Base-by-base conservation (phyloP, 2,888 invertebrate genomes). In the Drosophila algonquin region DNA sequence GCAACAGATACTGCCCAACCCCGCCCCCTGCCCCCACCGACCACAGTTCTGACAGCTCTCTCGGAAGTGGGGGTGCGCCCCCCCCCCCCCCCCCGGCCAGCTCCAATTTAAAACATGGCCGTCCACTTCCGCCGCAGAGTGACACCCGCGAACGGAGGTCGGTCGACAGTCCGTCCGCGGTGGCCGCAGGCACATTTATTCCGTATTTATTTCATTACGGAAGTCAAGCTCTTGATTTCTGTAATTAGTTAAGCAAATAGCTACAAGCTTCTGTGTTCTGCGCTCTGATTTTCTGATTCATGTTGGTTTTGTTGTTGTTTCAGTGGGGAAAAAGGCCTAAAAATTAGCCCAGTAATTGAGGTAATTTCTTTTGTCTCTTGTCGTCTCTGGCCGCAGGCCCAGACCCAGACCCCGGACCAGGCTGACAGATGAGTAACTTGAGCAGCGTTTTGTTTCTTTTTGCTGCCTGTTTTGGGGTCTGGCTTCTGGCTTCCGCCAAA, bases 71-170 rank as follows among this genome's bases (percentile, higher is more conserved):
- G 51, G 52, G 14, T 52, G 40, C 61, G 59, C 60, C 54, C 63
- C 54, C 63, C 3, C 54, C 32, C 61, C 56, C 60, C 54, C 63
- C 54, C 63, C 3, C 54, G 44, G 24, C 24, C 55, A 60, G 47
- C 61, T 73, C 57, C 81, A 75, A 81, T 75, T 84, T 76, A 71
- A 85, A 89, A 89, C 87, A 85, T 88, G 90, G 88, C 90, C 89
- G 80, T 89, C 89, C 89, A 82, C 84, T 91, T 90, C 91, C 90
- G 91, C 90, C 90, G 76, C 90, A 89, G 89, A 90, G 86, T 91
- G 91, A 90, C 90, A 90, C 89, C 87, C 40, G 40, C 40, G 40
- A 86, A 80, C 88, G 76, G 75, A 80, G 79, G 67, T 61, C 65
- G 68, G 59, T 63, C 46, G 69, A 56, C 83, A 75, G 63, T 51